These are phyloP conservation scores for Mamestra configurata DNA, from an alignment of 1,140 invertebrate genomes.

Conservation along the genomic window DNA sequence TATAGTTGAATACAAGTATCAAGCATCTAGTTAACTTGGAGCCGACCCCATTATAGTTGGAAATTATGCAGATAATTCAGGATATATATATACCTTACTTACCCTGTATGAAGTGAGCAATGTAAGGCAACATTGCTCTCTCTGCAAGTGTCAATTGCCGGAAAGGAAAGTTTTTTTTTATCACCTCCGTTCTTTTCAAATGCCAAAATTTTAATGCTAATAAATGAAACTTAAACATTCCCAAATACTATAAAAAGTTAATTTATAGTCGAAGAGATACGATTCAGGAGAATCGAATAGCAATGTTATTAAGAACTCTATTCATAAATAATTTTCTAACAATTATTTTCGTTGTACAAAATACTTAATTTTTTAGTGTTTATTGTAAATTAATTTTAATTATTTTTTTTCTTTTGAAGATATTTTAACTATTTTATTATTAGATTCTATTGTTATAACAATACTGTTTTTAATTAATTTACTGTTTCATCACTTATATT, in stretches of 20 bases:
- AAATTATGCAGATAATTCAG: too few relatives aligned
- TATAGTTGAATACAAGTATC: too few relatives aligned
- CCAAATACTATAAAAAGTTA: neutral
- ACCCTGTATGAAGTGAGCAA: too few relatives aligned
- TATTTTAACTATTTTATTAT: conserved; percentile 10
- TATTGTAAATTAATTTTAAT: conserved; percentile 24
- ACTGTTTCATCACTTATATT: conserved; percentile 1
- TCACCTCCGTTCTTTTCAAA: too few relatives aligned
- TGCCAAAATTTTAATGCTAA: neutral
- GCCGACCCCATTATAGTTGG: too few relatives aligned
- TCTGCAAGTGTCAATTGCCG: too few relatives aligned
- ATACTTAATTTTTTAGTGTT: conserved; percentile 12
- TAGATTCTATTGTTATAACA: neutral
- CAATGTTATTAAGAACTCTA: neutral
- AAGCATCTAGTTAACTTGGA: too few relatives aligned
- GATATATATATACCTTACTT: too few relatives aligned
- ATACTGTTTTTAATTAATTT: neutral
- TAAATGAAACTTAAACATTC: conserved; percentile 1
- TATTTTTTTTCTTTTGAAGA: conserved; percentile 8
- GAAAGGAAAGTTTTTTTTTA: too few relatives aligned
- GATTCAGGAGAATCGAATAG: neutral
- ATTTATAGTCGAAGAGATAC: neutral
- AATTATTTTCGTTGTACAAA: conserved; percentile 22
- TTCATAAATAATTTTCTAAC: neutral
- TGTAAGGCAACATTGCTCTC: too few relatives aligned